Evolutionary conservation across 2,797 vertebrate species (phyloP).

Genomic region (Microctenopoma lineatum): DNA sequence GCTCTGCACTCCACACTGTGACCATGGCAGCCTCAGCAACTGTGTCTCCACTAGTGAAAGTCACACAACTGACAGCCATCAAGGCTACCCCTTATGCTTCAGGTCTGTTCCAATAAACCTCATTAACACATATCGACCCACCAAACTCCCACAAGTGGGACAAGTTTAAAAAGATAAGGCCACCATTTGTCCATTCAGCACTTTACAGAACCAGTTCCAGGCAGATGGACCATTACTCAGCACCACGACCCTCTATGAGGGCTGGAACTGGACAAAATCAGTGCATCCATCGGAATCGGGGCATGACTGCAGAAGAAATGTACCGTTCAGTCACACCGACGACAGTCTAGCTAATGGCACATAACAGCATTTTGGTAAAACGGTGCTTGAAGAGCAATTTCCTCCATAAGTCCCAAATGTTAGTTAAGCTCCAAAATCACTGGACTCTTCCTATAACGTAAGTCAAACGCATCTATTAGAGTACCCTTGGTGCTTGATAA

Average conservation of each 20-base stretch:
- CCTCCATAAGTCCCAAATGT: neutral
- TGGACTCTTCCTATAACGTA: neutral
- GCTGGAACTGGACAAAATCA: conserved; percentile 53
- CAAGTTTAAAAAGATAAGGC: conserved; percentile 33
- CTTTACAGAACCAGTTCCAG: conserved; percentile 37
- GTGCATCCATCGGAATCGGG: conserved; percentile 52
- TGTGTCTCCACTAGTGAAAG: neutral
- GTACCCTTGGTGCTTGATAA: neutral
- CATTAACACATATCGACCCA: conserved; percentile 54
- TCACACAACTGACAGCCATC: conserved; percentile 16
- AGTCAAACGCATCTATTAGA: neutral
- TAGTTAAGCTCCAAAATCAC: neutral
- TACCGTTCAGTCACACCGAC: conserved; percentile 20
- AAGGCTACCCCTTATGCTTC: neutral
- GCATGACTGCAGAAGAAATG: conserved; percentile 12
- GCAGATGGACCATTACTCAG: conserved; percentile 75
- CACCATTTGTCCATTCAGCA: conserved; percentile 60
- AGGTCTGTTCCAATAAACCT: conserved; percentile 35
- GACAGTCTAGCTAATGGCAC: neutral
- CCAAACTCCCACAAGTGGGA: conserved; percentile 36
- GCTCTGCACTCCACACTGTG: neutral
- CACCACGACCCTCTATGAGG: conserved; percentile 55
- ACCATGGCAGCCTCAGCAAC: neutral
- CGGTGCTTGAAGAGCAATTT: neutral
- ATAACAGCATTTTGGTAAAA: neutral